Percentiles rank a stretch among this genome's conserved stretches.
These are phyloP conservation scores for Tyto alba DNA, from an alignment of 2,113 vertebrate species.

Conservation along the genomic window DNA sequence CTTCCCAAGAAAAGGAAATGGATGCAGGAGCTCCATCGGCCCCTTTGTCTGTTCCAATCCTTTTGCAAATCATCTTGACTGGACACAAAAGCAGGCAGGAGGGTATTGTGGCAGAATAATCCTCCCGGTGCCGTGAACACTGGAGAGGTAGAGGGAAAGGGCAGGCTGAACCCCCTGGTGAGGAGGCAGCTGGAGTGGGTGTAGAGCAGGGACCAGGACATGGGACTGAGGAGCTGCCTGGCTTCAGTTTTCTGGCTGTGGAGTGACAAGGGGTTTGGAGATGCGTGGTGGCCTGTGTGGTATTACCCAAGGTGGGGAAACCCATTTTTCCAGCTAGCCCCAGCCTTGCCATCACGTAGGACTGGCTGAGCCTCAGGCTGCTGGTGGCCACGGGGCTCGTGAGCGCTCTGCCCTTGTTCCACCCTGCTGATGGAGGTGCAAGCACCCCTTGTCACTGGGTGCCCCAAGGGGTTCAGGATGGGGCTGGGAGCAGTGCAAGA, in stretches of 20 bases:
- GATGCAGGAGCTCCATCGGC: neutral
- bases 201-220: neutral
- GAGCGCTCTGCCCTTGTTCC: neutral
- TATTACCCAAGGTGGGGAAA: neutral
- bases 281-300: fast-evolving
- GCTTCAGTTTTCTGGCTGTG: neutral
- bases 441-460: fast-evolving
- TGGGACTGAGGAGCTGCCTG: neutral
- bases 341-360: fast-evolving
- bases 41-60: neutral
- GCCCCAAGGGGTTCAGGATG: fast-evolving
- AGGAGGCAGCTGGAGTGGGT: neutral
- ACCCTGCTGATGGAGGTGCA: neutral
- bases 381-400: fast-evolving
- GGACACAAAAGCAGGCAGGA: neutral
- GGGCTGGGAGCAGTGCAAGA: neutral
- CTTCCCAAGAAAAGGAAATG: neutral
- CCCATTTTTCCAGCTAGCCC: neutral
- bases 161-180: neutral
- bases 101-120: fast-evolving
- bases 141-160: neutral
- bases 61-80: neutral
- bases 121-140: fast-evolving
- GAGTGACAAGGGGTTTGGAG: neutral
- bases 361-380: neutral